These are phyloP conservation scores for Drosophila phalerata DNA, from an alignment of 2,888 invertebrate genomes.

Conservation along the genomic window DNA sequence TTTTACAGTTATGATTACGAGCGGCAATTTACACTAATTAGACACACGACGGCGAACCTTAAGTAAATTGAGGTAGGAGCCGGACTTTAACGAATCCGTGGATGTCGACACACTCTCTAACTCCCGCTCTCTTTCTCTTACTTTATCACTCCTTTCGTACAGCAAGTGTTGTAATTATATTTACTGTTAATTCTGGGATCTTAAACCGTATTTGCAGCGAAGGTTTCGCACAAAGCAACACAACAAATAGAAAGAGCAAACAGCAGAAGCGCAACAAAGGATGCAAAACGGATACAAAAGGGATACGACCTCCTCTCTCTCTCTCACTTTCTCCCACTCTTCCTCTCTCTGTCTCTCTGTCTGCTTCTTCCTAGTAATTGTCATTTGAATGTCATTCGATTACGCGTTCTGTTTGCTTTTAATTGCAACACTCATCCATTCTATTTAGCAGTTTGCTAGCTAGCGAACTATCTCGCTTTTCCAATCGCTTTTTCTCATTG, in stretches of 20 bases:
- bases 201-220: slow-evolving; percentile 53
- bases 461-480: slow-evolving; percentile 13
- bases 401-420: slow-evolving; percentile 73
- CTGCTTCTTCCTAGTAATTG: slow-evolving; percentile 9
- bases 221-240: slow-evolving; percentile 49
- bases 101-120: not conserved
- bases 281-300: slow-evolving; percentile 19
- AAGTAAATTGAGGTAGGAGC: slow-evolving; percentile 41
- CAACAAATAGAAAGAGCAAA: slow-evolving; percentile 36
- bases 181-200: slow-evolving; percentile 65
- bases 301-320: slow-evolving; percentile 6
- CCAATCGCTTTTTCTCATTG: slow-evolving; percentile 16
- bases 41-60: slow-evolving; percentile 54
- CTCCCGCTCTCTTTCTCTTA: not conserved
- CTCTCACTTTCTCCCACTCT: not conserved
- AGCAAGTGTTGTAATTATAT: slow-evolving; percentile 66
- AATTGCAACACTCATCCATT: slow-evolving; percentile 68
- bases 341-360: not conserved
- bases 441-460: slow-evolving; percentile 39
- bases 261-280: slow-evolving; percentile 35
- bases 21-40: slow-evolving; percentile 70
- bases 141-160: not conserved
- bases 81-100: slow-evolving; percentile 24
- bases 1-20: slow-evolving; percentile 72
- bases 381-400: slow-evolving; percentile 70